Evolutionary conservation across 2,113 vertebrate genomes (phyloP), one percentile per base, ranked within the genome.

Genomic region (Periophthalmodon schlosseri): DNA sequence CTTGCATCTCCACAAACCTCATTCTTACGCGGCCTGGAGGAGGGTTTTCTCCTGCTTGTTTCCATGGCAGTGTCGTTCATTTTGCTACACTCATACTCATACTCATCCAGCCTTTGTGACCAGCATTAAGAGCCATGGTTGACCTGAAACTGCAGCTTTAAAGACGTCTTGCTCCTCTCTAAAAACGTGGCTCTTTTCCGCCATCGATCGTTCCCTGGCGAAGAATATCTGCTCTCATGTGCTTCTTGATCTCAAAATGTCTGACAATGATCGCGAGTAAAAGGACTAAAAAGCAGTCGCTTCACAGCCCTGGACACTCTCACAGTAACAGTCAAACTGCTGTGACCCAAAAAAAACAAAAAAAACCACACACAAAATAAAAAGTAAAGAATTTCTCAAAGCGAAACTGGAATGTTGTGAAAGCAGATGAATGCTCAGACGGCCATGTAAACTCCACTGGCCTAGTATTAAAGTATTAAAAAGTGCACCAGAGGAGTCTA

Each of bases 401-500:
- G 5, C 14, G 21, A 21, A 49, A 49, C 34, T 13, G n/a, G 21
- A 74, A 28, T 39, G 18, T 36, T 44, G 15, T 39, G 20, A 50
- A 44, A 11, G 21, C 36, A 56, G 68, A 68, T 12, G 34, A 64
- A 72, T 8, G 49, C 16, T 54, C 54, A 64, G 44, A 14, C 64
- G 14, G 61, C 52, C 12, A 36, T 60, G 72, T 39, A 56, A 56
- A 70, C 67, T 73, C 39, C 33, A 16, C 72, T 75, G 74, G n/a
- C 52, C 61, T 47, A 39, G 64, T 76, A 28, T 69, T 46, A 57
- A 68, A 70, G 67, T 61, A 47, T 70, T 77, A 68, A 61, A 77
- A 68, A 54, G 18, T 21, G 21, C n/a, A 67, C 72, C 57, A 21
- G 36, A 46, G 46, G 70, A 24, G 47, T 39, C 34, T 34, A 50